phyloP scores from a whole-genome alignment of 2,797 vertebrate genomes.

The Natrix natrix region DNA sequence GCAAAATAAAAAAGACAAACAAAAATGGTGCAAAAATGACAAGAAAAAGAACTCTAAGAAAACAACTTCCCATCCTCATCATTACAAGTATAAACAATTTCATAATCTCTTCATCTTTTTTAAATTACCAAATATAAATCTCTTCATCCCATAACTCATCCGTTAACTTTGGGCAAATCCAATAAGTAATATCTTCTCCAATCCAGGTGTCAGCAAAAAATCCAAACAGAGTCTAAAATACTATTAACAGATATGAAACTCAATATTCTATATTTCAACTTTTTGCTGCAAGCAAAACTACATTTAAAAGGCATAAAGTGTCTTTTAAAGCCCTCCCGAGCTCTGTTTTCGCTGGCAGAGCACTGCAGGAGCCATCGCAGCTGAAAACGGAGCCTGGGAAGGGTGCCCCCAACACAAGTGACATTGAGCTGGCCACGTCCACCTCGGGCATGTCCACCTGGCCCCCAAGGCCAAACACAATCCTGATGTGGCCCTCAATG shows the following conservation, averaged over 20 bases:
- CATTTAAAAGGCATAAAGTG: not conserved
- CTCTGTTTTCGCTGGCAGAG: no score
- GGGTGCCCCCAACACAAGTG: no score
- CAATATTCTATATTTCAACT: not conserved
- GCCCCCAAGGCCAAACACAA: no score
- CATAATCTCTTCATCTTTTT: not conserved
- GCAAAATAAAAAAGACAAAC: not conserved
- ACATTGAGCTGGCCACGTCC: no score
- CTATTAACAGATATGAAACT: not conserved
- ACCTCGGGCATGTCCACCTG: no score
- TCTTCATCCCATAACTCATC: not conserved
- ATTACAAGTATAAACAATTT: not conserved
- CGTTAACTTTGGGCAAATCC: not conserved
- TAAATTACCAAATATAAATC: not conserved
- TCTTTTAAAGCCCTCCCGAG: no score
- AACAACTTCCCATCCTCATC: not conserved
- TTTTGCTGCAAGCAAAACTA: not conserved
- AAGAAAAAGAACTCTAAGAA: not conserved
- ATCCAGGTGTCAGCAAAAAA: not conserved
- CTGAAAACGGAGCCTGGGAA: no score
- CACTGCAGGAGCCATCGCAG: no score
- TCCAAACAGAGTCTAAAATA: not conserved
- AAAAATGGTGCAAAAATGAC: not conserved
- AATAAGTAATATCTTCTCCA: not conserved
- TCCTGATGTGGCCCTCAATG: no score